These are phyloP conservation scores for Phragmatobia fuliginosa DNA, from an alignment of 2,888 invertebrate species.

Conservation along the genomic window DNA sequence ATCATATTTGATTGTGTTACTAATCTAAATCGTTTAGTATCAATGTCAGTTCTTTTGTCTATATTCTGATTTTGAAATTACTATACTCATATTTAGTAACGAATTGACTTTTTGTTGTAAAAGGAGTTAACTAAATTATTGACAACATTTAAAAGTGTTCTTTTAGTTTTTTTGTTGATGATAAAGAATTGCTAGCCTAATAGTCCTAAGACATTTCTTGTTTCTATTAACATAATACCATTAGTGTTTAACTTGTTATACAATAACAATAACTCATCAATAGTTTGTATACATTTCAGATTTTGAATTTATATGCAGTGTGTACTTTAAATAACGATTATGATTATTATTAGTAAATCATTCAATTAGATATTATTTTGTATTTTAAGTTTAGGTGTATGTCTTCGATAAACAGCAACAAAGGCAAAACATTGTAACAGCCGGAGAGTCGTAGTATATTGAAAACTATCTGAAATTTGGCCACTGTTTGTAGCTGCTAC, in stretches of 20 bases:
- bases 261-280: conserved; percentile 37
- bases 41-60: not conserved
- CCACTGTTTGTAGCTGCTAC: conserved; percentile 43
- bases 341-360: conserved; percentile 28
- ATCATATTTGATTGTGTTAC: conserved; percentile 45
- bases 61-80: not conserved
- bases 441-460: conserved; percentile 37
- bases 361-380: conserved; percentile 42
- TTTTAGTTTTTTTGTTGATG: conserved; percentile 40
- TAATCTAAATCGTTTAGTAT: conserved; percentile 14
- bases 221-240: conserved; percentile 27
- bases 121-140: conserved; percentile 31
- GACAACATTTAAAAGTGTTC: conserved; percentile 28
- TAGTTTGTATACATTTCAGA: conserved; percentile 16
- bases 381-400: conserved; percentile 54
- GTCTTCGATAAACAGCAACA: conserved; percentile 36
- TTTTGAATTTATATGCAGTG: conserved; percentile 13
- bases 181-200: conserved; percentile 41
- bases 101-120: conserved; percentile 20
- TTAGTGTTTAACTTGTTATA: conserved; percentile 24
- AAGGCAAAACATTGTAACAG: conserved; percentile 55
- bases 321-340: conserved; percentile 21
- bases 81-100: conserved; percentile 18
- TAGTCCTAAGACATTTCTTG: conserved; percentile 23
- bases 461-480: conserved; percentile 28